Percentiles rank a stretch among this genome's conserved stretches.
Evolutionary conservation across 2,888 invertebrate genomes (phyloP).

Genomic region (Apotomis betuletana): DNA sequence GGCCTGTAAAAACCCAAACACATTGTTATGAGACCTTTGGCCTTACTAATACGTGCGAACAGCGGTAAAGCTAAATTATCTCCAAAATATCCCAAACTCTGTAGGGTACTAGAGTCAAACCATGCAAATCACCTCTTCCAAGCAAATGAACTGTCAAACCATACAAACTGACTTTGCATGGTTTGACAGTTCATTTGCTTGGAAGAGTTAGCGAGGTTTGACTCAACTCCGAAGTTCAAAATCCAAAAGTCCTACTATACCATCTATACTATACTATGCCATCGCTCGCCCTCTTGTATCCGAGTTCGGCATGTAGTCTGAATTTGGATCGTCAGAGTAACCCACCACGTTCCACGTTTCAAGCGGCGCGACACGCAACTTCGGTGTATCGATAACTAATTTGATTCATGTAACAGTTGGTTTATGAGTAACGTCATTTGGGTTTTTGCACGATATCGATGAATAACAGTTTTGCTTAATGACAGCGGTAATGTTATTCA

Average conservation of each 20-base stretch:
- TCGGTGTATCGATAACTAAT: constrained; percentile 47
- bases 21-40: constrained; percentile 21
- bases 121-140: no score
- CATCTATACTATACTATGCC: no score
- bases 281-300: no score
- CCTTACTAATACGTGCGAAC: constrained; percentile 20
- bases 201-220: no score
- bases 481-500: constrained; percentile 59
- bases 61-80: constrained; percentile 20
- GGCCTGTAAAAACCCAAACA: constrained; percentile 35
- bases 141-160: no score
- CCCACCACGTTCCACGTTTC: neutral
- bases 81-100: constrained; percentile 17
- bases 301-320: no score
- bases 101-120: no score
- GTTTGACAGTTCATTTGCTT: no score
- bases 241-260: no score
- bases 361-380: neutral
- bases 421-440: constrained; percentile 49
- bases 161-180: no score
- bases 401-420: constrained; percentile 55
- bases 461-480: constrained; percentile 59
- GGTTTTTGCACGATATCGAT: constrained; percentile 48
- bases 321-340: no score
- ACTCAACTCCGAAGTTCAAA: no score